Evolutionary conservation across 2,888 invertebrate species (phyloP).

Genomic region (Ypsolopha sequella): DNA sequence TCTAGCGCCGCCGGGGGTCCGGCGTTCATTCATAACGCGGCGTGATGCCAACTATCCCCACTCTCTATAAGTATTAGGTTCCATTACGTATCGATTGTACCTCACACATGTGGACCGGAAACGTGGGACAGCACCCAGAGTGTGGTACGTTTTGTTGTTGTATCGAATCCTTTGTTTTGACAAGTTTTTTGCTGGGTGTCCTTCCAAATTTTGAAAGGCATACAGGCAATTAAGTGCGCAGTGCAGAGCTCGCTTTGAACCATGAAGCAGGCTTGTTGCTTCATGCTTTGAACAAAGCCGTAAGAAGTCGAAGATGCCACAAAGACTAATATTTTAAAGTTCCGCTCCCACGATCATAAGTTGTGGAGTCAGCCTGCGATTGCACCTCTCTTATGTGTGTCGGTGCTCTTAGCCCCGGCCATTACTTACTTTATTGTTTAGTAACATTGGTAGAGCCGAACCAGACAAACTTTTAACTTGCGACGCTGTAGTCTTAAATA

Average conservation of each 20-base stretch:
- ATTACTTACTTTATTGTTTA: conserved; percentile 9
- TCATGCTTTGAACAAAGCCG: background rate
- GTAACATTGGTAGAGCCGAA: background rate
- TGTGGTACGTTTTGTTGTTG: background rate
- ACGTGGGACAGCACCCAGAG: background rate
- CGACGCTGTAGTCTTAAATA: background rate
- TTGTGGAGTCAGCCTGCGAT: conserved; percentile 8
- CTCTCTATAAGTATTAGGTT: conserved; percentile 15
- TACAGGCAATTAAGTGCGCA: background rate
- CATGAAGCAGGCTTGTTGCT: background rate
- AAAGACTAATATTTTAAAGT: conserved; percentile 1
- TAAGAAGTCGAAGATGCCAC: background rate
- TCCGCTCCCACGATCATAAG: conserved; percentile 4
- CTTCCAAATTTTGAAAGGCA: background rate
- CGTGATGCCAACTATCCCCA: conserved; percentile 30
- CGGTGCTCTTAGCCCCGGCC: conserved; percentile 7
- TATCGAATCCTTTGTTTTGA: conserved; percentile 2
- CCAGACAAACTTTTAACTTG: conserved; percentile 1
- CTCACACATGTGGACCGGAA: conserved; percentile 2
- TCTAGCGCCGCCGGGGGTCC: conserved; percentile 35
- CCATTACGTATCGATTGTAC: conserved; percentile 21
- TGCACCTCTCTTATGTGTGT: conserved; percentile 2
- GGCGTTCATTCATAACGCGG: conserved; percentile 60
- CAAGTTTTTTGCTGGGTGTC: background rate
- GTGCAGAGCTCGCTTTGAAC: background rate